Conservation (phyloP, 2,888 invertebrate species). For the Hoplodrina blanda region DNA sequence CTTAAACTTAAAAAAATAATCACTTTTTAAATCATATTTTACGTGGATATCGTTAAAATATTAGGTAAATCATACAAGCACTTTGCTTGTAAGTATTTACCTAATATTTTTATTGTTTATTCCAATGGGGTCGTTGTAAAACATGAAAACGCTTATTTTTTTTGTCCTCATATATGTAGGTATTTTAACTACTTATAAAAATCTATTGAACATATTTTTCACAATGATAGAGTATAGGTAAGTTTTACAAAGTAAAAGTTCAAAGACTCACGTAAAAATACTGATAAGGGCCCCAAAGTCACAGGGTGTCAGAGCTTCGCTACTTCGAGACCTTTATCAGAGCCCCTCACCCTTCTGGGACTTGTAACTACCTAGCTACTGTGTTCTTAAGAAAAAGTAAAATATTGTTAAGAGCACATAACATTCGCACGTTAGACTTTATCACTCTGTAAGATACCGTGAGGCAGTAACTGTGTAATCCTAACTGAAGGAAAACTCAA, state of each 20-base stretch:
- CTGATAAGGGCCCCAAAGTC: slow-evolving; percentile 36
- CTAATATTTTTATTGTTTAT: neutral
- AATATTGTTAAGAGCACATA: slow-evolving; percentile 10
- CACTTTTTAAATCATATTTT: neutral
- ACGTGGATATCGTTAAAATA: neutral
- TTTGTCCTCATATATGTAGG: neutral
- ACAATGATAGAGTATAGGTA: slow-evolving; percentile 1
- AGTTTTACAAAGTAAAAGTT: slow-evolving; percentile 11
- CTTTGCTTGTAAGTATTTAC: neutral
- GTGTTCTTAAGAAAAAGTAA: slow-evolving; percentile 1
- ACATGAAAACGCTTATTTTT: no score
- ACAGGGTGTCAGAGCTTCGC: slow-evolving; percentile 25
- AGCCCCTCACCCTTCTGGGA: slow-evolving; percentile 11
- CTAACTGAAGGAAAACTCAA: neutral
- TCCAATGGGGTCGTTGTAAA: neutral
- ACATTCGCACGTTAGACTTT: neutral
- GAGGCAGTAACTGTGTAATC: neutral
- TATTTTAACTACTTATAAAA: neutral
- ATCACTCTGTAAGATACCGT: neutral
- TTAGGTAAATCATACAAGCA: no score
- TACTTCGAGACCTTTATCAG: slow-evolving; percentile 30
- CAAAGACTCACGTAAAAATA: slow-evolving; percentile 36
- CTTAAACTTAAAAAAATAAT: neutral
- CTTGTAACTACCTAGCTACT: slow-evolving; percentile 3
- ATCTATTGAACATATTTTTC: neutral